phyloP scores from a whole-genome alignment of 2,888 invertebrate species.

The Priocnemis perturbator region DNA sequence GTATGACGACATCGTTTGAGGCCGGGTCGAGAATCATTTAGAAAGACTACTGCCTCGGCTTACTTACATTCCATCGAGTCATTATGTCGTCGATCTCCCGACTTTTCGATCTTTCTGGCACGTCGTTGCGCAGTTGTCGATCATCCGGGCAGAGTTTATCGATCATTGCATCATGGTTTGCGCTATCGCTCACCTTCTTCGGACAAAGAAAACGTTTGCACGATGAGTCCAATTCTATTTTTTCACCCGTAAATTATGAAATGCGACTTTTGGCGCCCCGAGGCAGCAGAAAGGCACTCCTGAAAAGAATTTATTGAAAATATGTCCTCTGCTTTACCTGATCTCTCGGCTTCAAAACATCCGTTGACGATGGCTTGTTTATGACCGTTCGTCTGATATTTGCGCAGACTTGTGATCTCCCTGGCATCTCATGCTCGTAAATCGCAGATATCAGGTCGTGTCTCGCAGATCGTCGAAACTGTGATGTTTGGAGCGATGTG shows the following conservation, averaged over 20 bases:
- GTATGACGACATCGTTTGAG: too few species aligned
- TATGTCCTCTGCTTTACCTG: too few species aligned
- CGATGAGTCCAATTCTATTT: not conserved
- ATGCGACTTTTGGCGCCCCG: too few species aligned
- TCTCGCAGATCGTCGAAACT: too few species aligned
- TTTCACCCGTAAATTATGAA: too few species aligned
- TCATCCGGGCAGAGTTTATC: conserved; percentile 38
- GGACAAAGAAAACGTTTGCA: not conserved
- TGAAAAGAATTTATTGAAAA: too few species aligned
- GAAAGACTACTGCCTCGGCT: too few species aligned
- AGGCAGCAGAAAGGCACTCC: too few species aligned
- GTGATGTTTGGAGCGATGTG: too few species aligned
- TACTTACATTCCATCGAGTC: conserved; percentile 49
- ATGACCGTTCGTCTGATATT: conserved; percentile 5
- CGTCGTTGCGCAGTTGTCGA: conserved; percentile 21
- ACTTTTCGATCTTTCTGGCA: conserved; percentile 37
- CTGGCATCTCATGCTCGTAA: conserved; percentile 3
- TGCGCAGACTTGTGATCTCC: conserved; percentile 5
- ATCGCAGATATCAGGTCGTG: not conserved
- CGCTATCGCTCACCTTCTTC: not conserved
- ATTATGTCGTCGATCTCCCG: conserved; percentile 47
- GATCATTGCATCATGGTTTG: conserved; percentile 23
- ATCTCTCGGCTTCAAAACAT: not conserved
- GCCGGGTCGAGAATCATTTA: too few species aligned
- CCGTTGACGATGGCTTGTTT: conserved; percentile 4